Conservation (phyloP, 2,113 vertebrate genomes). For the Glaucidium brasilianum region DNA sequence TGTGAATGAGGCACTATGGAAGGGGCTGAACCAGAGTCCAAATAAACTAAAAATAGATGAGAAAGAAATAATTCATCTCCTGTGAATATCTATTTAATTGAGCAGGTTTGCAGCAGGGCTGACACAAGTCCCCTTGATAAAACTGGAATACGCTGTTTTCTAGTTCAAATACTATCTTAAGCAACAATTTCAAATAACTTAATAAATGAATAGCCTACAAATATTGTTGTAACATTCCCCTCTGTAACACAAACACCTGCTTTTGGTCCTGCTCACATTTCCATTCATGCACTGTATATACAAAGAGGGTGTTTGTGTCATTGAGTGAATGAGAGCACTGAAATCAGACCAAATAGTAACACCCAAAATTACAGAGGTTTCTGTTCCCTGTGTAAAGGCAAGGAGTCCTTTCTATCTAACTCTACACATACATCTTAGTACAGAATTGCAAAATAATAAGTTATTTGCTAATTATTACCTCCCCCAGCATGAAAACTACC, state of each 20-base stretch:
- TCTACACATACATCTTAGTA: not conserved
- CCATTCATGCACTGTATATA: not conserved
- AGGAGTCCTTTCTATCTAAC: not conserved
- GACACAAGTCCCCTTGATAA: not conserved
- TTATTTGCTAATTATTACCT: conserved; percentile 31
- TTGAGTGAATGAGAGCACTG: not conserved
- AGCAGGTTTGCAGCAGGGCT: not conserved
- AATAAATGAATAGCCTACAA: not conserved
- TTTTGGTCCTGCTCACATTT: not conserved
- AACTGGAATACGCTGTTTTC: not conserved
- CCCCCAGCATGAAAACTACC: conserved; percentile 33
- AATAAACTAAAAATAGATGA: not conserved
- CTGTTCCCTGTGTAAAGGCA: not conserved
- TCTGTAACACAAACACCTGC: not conserved
- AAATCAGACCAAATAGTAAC: not conserved
- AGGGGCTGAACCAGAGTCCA: not conserved
- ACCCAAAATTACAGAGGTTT: not conserved
- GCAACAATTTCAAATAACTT: not conserved
- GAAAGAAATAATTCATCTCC: not conserved
- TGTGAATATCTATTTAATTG: not conserved
- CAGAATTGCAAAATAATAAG: not conserved
- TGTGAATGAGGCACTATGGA: not conserved
- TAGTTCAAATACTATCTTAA: not conserved
- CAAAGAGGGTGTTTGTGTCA: not conserved
- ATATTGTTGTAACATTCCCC: not conserved